Evolutionary conservation across 2,113 vertebrate genomes (phyloP).

Genomic region (Bucco capensis): DNA sequence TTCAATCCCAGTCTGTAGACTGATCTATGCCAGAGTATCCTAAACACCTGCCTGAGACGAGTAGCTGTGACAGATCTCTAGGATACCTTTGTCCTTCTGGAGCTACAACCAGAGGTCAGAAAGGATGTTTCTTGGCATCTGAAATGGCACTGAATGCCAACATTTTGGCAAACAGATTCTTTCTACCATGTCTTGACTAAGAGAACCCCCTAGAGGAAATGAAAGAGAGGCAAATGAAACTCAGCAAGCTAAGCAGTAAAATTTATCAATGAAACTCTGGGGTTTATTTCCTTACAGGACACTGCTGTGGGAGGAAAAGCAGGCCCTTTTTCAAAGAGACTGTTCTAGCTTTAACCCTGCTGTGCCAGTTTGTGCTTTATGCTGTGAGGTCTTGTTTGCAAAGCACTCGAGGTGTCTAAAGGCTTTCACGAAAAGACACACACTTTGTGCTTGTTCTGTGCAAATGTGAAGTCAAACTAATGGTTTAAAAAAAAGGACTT

Average conservation of each 20-base stretch:
- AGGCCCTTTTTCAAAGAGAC: background rate
- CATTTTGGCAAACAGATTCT: background rate
- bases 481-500: background rate
- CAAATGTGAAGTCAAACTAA: background rate
- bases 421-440: background rate
- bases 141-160: background rate
- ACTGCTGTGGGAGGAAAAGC: background rate
- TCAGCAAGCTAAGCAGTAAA: background rate
- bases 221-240: background rate
- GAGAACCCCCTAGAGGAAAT: accelerated
- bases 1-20: background rate
- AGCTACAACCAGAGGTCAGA: background rate
- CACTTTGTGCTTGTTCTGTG: background rate
- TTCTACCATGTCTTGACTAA: background rate
- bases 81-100: background rate
- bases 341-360: background rate
- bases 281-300: background rate
- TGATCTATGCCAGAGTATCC: background rate
- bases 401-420: background rate
- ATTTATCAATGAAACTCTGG: background rate
- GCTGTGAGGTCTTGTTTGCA: background rate
- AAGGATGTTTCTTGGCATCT: background rate
- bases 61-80: background rate
- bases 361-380: background rate
- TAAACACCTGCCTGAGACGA: background rate